Evolutionary conservation across 2,113 vertebrate species (phyloP).

Genomic region (Manacus vitellinus): DNA sequence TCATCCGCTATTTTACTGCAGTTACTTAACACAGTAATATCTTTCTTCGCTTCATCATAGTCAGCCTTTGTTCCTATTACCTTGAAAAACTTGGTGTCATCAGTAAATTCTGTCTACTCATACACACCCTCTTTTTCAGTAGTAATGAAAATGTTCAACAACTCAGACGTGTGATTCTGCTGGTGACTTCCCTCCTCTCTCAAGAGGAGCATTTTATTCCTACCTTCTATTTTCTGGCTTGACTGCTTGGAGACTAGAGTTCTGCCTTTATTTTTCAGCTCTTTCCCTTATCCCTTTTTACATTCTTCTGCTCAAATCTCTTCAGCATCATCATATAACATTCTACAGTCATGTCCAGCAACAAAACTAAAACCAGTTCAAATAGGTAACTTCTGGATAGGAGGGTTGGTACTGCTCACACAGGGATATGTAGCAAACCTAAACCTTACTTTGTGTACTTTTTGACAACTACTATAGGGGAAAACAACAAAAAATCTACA

Average conservation of each 20-base stretch:
- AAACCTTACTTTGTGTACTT: neutral
- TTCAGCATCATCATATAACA: neutral
- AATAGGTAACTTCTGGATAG: neutral
- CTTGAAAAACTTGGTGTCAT: neutral
- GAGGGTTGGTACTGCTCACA: neutral
- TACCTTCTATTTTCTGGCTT: neutral
- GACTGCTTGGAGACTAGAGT: neutral
- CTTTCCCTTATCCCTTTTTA: neutral
- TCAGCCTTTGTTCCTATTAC: neutral
- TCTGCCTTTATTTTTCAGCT: neutral
- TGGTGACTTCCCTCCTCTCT: neutral
- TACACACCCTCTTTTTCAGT: neutral
- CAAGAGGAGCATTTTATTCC: neutral
- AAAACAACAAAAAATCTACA: accelerated
- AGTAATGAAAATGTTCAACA: neutral
- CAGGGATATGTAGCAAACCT: neutral
- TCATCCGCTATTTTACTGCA: neutral
- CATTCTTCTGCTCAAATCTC: neutral
- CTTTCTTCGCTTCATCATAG: neutral
- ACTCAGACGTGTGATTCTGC: neutral
- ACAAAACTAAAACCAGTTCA: neutral
- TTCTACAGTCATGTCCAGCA: neutral
- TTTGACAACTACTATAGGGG: neutral
- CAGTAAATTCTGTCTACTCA: neutral
- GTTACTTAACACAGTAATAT: neutral